These are phyloP conservation scores for Netta rufina DNA, from an alignment of 2,797 vertebrate genomes.

Conservation along the genomic window DNA sequence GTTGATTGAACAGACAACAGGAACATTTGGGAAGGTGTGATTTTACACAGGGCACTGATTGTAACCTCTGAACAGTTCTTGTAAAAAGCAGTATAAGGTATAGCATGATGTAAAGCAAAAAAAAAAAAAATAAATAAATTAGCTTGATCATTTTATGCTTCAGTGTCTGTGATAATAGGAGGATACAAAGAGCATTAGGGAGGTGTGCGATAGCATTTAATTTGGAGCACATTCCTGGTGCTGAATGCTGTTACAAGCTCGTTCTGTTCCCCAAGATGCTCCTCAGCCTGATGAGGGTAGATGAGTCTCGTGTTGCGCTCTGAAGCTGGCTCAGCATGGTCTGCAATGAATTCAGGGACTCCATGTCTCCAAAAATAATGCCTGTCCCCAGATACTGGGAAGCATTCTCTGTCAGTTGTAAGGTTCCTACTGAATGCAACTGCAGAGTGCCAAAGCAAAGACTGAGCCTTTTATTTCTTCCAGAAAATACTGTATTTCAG, in stretches of 20 bases:
- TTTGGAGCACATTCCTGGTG: not conserved
- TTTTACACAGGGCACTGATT: not conserved
- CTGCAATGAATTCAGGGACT: not conserved
- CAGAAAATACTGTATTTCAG: not conserved
- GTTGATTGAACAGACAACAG: not conserved
- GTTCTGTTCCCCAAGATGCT: not conserved
- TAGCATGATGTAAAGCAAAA: not conserved
- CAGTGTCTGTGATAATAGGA: not conserved
- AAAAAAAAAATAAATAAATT: not conserved
- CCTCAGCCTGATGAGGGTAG: not conserved
- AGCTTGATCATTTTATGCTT: slow-evolving; percentile 8
- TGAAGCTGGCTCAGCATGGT: not conserved
- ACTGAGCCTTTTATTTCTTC: not conserved
- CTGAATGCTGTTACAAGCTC: not conserved
- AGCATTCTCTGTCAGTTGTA: not conserved
- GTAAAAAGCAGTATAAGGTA: not conserved
- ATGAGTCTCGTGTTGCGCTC: not conserved
- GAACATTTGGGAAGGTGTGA: not conserved
- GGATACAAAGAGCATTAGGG: not conserved
- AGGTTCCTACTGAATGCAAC: not conserved
- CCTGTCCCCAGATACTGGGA: not conserved
- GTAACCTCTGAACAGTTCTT: not conserved
- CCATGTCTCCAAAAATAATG: not conserved
- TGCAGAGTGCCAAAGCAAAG: not conserved
- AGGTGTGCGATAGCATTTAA: not conserved